Evolutionary conservation across 2,888 invertebrate species (phyloP).

Genomic region (Xestia sexstrigata): DNA sequence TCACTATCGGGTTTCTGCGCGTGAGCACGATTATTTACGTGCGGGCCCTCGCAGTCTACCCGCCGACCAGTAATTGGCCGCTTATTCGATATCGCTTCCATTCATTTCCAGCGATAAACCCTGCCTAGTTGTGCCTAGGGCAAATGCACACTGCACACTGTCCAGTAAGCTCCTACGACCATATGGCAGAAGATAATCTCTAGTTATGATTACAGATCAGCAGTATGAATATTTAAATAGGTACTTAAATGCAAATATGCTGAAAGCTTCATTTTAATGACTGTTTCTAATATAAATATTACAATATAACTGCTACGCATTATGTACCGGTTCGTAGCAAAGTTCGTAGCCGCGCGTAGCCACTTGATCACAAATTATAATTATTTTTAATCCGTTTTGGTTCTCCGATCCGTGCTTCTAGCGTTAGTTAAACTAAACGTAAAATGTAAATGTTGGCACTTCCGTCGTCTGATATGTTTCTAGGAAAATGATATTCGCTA

Average conservation of each 20-base stretch:
- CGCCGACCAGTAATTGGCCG: constrained; percentile 85
- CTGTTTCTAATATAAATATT: constrained; percentile 8
- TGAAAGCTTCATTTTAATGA: constrained; percentile 21
- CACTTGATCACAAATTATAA: constrained; percentile 30
- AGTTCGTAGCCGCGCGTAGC: constrained; percentile 42
- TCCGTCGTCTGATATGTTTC: constrained; percentile 87
- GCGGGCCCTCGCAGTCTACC: constrained; percentile 82
- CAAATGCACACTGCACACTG: constrained; percentile 73
- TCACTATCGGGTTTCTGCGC: constrained; percentile 84
- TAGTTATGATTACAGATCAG: constrained; percentile 67
- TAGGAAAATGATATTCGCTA: constrained; percentile 86
- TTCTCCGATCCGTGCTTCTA: constrained; percentile 59
- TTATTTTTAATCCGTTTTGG: constrained; percentile 41
- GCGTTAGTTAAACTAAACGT: constrained; percentile 73
- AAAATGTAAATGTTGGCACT: constrained; percentile 80
- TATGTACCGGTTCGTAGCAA: constrained; percentile 40
- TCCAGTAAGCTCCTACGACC: constrained; percentile 75
- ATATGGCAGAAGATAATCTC: constrained; percentile 78
- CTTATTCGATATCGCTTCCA: constrained; percentile 87
- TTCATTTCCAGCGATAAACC: constrained; percentile 87
- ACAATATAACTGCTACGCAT: constrained; percentile 32
- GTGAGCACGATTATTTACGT: constrained; percentile 87
- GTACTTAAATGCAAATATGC: constrained; percentile 39
- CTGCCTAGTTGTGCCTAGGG: constrained; percentile 75
- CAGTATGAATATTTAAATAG: constrained; percentile 50